A percentile compares a stretch with the other conserved stretches of the same genome.
phyloP scores from a whole-genome alignment of 92 coral and sea anemone species.

The Anthopleura xanthogrammica region DNA sequence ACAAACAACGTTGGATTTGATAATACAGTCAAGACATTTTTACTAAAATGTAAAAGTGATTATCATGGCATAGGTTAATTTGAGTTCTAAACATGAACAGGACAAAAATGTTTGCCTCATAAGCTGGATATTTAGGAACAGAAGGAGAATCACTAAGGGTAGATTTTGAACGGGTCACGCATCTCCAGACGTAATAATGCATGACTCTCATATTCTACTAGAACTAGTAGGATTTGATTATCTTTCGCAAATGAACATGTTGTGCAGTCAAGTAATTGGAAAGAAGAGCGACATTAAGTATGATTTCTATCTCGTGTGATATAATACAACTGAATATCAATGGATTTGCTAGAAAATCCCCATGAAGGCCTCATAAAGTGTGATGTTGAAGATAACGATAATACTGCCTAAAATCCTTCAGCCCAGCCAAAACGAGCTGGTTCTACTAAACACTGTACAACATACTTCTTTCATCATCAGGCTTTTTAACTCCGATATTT shows the following conservation, averaged over 20 bases:
- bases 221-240: conserved; percentile 1
- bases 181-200: background rate
- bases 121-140: background rate
- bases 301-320: background rate
- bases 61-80: conserved; percentile 7
- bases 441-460: conserved; percentile 1
- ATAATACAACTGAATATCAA: conserved; percentile 13
- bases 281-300: conserved; percentile 13
- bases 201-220: background rate
- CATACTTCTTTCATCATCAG: background rate
- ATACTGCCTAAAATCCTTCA: conserved; percentile 8
- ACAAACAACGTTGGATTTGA: conserved; percentile 15
- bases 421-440: background rate
- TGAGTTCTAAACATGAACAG: background rate
- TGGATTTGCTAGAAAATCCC: conserved; percentile 26
- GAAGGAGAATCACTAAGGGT: background rate
- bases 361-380: conserved; percentile 29
- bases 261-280: conserved; percentile 19
- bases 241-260: conserved; percentile 24
- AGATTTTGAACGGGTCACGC: background rate
- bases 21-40: conserved; percentile 12
- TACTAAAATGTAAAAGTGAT: background rate
- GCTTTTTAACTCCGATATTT: conserved; percentile 3
- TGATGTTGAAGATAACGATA: conserved; percentile 14
- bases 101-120: background rate